Evolutionary conservation across 2,113 vertebrate species (phyloP), one percentile per base, ranked within the genome.

Genomic region (Brachypteracias leptosomus): DNA sequence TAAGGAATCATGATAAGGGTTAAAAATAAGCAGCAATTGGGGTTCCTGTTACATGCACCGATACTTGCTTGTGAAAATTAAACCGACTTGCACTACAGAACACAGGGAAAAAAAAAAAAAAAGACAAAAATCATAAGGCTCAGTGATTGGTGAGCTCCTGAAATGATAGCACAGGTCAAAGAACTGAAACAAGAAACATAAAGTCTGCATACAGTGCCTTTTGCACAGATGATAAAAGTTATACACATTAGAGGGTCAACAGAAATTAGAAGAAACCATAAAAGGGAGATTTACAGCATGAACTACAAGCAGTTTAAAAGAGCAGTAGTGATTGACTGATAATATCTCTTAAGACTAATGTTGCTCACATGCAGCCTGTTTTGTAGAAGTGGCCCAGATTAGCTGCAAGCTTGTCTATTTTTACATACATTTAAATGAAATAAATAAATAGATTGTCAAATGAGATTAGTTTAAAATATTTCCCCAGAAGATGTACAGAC

Each of bases 361-460:
- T 20, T 83, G 57, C 59, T 36, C 15, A 4, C 33, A 25, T 62
- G 58, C 46, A 83, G 80, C n/a, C 70, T 29, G 8, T 38, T 78
- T 87, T 78, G 35, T 54, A 88, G 25, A 54, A 75, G 59, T 79
- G 89, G 83, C 86, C 91, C 87, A 95, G 79, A 96, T 87, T 33
- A 70, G 67, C 86, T 84, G 75, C 92, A 58, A 11, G 38, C n/a
- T 59, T 36, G 55, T 14, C 88, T 80, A 59, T 62, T 71, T 81
- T 80, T 71, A 88, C 66, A 84, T 54, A 61, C 26, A 51, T 78
- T 95, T 68, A 52, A 91, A 88, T 85, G 46, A 87, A 88, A 93
- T 92, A 92, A 97, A 95, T 80, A 92, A 85, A 80, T 36, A 63
- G 62, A 73, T 46, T 66, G 92, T 92, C 90, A 96, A 92, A 93